Conservation (phyloP, 2,888 invertebrate species). For the Chrysina gloriosa region DNA sequence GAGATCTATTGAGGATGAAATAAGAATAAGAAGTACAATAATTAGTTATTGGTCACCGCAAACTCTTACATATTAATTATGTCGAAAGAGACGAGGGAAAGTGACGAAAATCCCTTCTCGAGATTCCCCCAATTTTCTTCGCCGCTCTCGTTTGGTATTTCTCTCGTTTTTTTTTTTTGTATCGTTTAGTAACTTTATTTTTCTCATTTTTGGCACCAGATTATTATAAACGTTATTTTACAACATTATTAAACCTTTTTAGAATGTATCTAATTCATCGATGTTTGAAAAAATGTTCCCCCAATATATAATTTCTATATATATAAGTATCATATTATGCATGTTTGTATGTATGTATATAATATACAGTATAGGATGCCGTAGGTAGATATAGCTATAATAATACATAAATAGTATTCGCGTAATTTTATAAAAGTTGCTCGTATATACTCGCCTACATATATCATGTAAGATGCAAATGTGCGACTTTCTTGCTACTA, state of each 20-base stretch:
- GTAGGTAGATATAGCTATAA: too few species aligned
- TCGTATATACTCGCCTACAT: too few species aligned
- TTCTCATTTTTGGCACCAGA: constrained; percentile 64
- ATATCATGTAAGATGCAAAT: too few species aligned
- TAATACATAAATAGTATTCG: too few species aligned
- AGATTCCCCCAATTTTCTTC: not conserved
- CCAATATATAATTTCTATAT: constrained; percentile 59
- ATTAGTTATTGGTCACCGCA: constrained; percentile 50
- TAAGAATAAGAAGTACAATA: constrained; percentile 53
- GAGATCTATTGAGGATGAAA: constrained; percentile 51
- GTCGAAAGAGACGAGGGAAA: not conserved
- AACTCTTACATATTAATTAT: constrained; percentile 33
- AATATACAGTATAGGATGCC: too few species aligned
- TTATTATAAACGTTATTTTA: constrained; percentile 54
- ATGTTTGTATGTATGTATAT: too few species aligned
- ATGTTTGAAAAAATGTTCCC: constrained; percentile 62
- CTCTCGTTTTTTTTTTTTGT: constrained; percentile 13
- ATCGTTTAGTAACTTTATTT: constrained; percentile 60
- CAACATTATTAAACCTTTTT: constrained; percentile 56
- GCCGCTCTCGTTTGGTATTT: not conserved
- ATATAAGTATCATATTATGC: not conserved
- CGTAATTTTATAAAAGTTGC: too few species aligned
- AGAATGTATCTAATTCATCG: constrained; percentile 61
- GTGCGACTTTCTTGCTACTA: too few species aligned
- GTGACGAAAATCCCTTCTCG: not conserved